Percentiles rank a stretch among this genome's conserved stretches.
phyloP scores from a whole-genome alignment of 2,113 vertebrate genomes.

The Myotis davidii region DNA sequence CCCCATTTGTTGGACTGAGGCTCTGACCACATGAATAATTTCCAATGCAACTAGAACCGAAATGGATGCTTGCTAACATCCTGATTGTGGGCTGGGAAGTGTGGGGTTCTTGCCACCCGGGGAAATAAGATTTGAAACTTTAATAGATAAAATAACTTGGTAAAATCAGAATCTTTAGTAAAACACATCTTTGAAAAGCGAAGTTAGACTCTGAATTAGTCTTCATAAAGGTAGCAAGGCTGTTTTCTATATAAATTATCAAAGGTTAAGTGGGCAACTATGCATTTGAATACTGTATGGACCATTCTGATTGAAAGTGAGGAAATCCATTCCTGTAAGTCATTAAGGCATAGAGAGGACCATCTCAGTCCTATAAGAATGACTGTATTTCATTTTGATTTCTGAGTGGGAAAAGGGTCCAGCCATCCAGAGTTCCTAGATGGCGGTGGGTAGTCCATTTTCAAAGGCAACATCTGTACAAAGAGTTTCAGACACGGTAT shows the following conservation, averaged over 20 bases:
- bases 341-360: not conserved
- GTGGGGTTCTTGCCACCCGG: not conserved
- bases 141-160: constrained; percentile 30
- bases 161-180: constrained; percentile 39
- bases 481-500: constrained; percentile 69
- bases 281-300: not conserved
- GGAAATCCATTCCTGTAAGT: not conserved
- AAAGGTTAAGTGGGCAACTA: not conserved
- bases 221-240: not conserved
- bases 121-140: not conserved
- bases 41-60: not conserved
- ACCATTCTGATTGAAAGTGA: not conserved
- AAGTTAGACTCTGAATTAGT: not conserved
- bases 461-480: constrained; percentile 66
- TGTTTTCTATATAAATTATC: not conserved
- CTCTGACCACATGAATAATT: not conserved
- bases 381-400: not conserved
- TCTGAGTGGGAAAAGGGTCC: not conserved
- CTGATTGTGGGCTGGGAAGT: not conserved
- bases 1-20: not conserved
- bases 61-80: not conserved
- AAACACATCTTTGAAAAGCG: not conserved
- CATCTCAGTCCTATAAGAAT: not conserved
- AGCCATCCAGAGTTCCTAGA: constrained; percentile 62
- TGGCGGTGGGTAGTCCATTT: constrained; percentile 58